Base-by-base conservation (phyloP, 2,888 invertebrate species). In the Heliconius sara region DNA sequence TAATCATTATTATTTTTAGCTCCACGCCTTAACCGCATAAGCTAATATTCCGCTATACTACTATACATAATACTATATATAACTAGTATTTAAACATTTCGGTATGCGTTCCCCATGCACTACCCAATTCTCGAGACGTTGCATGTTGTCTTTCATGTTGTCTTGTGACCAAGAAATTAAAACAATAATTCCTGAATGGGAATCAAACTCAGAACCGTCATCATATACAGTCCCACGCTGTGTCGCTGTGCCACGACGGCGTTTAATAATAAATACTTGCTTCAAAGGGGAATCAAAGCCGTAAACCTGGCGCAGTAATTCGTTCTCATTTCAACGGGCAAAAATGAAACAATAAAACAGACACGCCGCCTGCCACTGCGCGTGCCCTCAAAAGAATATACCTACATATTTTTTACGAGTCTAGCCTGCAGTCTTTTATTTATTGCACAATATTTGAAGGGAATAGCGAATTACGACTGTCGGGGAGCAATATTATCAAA, bases 281-380 rank as follows among this genome's bases (percentile, higher is more conserved):
- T 71, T 75, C 82, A 80, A 79, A 79, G 57, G 67, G 65, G 76
- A 79, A 77, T 74, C 76, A 73, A 76, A 75, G n/a, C 75, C 71
- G 78, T 80, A 79, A 79, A 77, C 79, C 73, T 78, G 70, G 60
- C 39, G 65, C 79, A 65, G 78, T 70, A 60, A 80, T 76, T 52
- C 57, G 60, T 79, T 77, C 77, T 72, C 78, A 82, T 82, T 79
- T 79, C 75, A 43, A 60, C 67, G 57, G 34, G 65, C 60, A 75
- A 39, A 77, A 80, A 79, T 80, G 80, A 82, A 82, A 82, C 70
- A 79, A 80, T 79, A 79, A 81, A 77, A 75, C 79, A 71, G 79
- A 57, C 52, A 63, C 79, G 39, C 67, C 77, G 66, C 39, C 47
- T 47, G 72, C 67, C 66, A n/a, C 57, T 39, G 78, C 73, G 39